These are phyloP conservation scores for Scylla paramamosain DNA, from an alignment of 1,140 invertebrate species.

Conservation along the genomic window DNA sequence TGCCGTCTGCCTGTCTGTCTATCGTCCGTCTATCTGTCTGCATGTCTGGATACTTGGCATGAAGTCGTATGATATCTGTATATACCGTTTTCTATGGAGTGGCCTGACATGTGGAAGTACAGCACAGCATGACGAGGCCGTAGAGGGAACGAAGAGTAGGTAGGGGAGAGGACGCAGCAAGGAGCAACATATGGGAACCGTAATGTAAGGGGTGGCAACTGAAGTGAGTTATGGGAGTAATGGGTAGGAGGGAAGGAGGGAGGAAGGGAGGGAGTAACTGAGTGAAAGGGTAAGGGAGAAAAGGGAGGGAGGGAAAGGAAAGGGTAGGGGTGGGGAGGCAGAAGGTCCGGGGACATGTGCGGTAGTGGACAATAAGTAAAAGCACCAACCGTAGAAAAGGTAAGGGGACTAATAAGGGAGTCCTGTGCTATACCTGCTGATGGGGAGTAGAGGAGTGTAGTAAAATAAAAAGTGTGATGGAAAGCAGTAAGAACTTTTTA, in stretches of 20 bases:
- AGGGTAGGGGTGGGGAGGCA: neutral
- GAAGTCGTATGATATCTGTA: too few relatives aligned
- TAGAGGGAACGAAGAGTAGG: neutral
- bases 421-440: too few relatives aligned
- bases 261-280: neutral
- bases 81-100: neutral
- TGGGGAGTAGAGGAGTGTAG: neutral
- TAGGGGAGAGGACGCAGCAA: neutral
- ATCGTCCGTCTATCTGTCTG: too few relatives aligned
- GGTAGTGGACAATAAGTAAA: neutral
- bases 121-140: neutral
- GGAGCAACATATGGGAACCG: slow-evolving; percentile 38
- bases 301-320: slow-evolving; percentile 10
- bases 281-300: neutral
- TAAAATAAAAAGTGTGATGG: neutral
- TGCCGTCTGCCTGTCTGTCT: too few relatives aligned
- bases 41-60: too few relatives aligned
- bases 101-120: neutral
- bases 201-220: slow-evolving; percentile 23
- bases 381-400: slow-evolving; percentile 6
- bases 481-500: too few relatives aligned
- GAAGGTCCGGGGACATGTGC: neutral
- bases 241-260: neutral
- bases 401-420: neutral
- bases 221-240: neutral